Evolutionary conservation across 2,888 invertebrate genomes (phyloP), one percentile per base, ranked within the genome.

Genomic region (Psylliodes chrysocephalus): DNA sequence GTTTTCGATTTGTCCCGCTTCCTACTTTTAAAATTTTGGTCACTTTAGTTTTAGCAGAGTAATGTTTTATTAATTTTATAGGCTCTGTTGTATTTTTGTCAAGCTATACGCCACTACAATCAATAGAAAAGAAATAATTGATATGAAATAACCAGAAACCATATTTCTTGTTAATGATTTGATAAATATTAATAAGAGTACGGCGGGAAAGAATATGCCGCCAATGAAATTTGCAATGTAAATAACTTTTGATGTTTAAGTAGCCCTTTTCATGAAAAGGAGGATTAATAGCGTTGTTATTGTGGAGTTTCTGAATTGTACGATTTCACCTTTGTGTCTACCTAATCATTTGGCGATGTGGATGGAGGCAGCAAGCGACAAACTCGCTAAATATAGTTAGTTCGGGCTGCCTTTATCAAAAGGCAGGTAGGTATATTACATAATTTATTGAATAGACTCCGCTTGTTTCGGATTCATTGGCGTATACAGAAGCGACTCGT

Each of bases 211-310:
- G 49, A 49, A 49, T 49, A 49, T 49, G 28, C 49, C 30, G 1
- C 12, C 49, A 10, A 63, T 63, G 64, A 71, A 69, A 72, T 73
- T 73, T 73, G 70, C 68, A 71, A 71, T 72, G 71, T 72, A 71
- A 72, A 71, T 72, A 71, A 68, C 71, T 66, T 67, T 69, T 35
- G 66, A 66, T 69, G 67, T 71, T 64, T 67, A 67, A 68, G 73
- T 66, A 68, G 67, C 62, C 63, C 65, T 66, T 71, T 71, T 68
- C 69, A 69, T 65, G 30, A 64, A 68, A 14, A 67, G 67, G 67
- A 56, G 72, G 73, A 71, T 72, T 73, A 69, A 73, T 71, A 63
- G 69, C 59, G 49, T 57, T 64, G 69, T 72, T 71, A 71, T 71
- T 69, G 56, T 55, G 51, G 64, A 68, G 59, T 57, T 53, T 52